Conservation (phyloP, 2,888 invertebrate species). For the Acrobasis suavella region DNA sequence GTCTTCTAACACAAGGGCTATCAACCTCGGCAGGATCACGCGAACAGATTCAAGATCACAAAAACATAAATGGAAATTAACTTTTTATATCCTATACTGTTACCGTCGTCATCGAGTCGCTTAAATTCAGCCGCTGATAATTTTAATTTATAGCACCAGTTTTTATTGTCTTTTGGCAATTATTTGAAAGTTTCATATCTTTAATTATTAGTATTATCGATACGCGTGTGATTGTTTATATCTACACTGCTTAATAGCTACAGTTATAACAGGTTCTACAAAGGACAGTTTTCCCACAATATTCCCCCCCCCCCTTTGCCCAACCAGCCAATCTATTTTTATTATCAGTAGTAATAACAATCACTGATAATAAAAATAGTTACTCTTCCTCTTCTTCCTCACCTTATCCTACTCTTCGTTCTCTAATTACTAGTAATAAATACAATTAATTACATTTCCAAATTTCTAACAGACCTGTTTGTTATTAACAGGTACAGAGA, state of each 20-base stretch:
- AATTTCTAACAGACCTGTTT: not conserved
- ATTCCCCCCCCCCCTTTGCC: too few relatives aligned
- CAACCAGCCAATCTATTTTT: too few relatives aligned
- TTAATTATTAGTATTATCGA: conserved; percentile 4
- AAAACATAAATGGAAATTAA: conserved; percentile 13
- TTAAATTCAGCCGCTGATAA: conserved; percentile 11
- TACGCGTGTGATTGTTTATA: not conserved
- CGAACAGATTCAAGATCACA: not conserved
- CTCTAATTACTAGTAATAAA: too few relatives aligned
- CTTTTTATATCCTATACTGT: conserved; percentile 9
- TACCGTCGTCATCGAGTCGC: conserved; percentile 2
- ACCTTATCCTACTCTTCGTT: too few relatives aligned
- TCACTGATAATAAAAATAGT: too few relatives aligned
- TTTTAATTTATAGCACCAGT: conserved; percentile 16
- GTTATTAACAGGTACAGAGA: conserved; percentile 87
- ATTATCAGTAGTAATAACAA: too few relatives aligned
- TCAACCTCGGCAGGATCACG: conserved; percentile 18
- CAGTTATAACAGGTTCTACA: not conserved
- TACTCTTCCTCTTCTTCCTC: too few relatives aligned
- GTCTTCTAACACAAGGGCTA: conserved; percentile 14
- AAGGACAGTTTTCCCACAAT: not conserved
- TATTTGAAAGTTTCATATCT: not conserved
- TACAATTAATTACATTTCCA: too few relatives aligned
- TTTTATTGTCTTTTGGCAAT: conserved; percentile 7
- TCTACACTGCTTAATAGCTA: not conserved